These are phyloP conservation scores for Paratrypauchen microcephalus DNA, from an alignment of 2,797 vertebrate species.

Conservation along the genomic window DNA sequence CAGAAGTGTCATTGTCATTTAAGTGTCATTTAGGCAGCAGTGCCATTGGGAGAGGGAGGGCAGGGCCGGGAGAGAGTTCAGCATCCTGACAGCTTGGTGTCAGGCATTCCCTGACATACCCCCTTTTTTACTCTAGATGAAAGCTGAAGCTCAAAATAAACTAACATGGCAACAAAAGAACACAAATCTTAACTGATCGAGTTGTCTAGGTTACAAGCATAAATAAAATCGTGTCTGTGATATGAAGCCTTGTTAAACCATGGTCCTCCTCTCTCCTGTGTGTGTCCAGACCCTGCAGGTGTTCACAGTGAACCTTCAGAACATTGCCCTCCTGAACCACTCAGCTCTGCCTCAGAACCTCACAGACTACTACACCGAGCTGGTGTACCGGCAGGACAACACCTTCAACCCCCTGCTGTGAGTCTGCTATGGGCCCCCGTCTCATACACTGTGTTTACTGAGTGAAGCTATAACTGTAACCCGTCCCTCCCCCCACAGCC, in stretches of 20 bases:
- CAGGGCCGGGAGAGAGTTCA: no score
- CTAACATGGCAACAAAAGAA: no score
- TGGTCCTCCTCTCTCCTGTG: background rate
- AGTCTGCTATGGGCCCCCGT: conserved; percentile 32
- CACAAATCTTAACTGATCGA: no score
- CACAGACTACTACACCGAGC: conserved; percentile 54
- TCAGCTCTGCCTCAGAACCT: conserved; percentile 51
- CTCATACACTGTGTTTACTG: background rate
- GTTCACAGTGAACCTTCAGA: conserved; percentile 66
- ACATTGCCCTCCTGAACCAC: conserved; percentile 67
- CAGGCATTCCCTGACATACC: no score
- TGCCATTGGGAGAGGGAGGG: no score
- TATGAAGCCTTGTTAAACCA: background rate
- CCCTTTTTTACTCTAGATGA: no score
- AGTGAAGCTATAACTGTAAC: background rate
- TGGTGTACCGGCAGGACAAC: conserved; percentile 64
- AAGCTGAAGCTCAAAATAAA: no score
- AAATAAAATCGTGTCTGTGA: no score
- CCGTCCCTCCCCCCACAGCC: conserved; percentile 42
- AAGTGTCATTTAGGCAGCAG: no score
- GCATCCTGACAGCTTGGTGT: no score
- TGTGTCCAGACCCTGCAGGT: conserved; percentile 56
- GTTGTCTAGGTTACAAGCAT: no score
- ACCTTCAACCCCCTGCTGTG: conserved; percentile 71
- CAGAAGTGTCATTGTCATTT: no score